Evolutionary conservation across 2,113 vertebrate genomes (phyloP), one percentile per base, ranked within the genome.

Genomic region (Ptilorrhoa leucosticta): DNA sequence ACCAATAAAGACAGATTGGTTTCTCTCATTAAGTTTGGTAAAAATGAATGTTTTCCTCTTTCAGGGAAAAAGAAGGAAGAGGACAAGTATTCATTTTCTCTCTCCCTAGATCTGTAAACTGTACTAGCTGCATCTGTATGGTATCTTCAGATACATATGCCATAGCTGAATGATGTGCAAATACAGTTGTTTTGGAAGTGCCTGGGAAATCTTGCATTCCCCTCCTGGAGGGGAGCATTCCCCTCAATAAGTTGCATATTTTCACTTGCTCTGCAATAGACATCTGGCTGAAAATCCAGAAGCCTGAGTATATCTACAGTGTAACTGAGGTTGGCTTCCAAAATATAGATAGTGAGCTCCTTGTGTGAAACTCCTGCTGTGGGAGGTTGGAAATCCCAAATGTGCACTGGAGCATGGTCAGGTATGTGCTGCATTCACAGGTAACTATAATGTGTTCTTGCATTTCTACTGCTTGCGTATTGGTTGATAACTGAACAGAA

Each of bases 1-100:
- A 91, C 45, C 24, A 61, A 88, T 92, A 92, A 6, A 90, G 66
- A 47, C 47, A 68, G 90, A 88, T 87, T 92, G 70, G 17, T 92
- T 94, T 96, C 71, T 90, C 70, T 80, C 53, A 70, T 90, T 79
- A 80, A 28, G 35, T 78, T 81, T 90, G 68, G 58, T 72, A 65
- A 88, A 66, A 88, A 92, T 47, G 72, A 92, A 50, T 61, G 13
- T 61, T 79, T 94, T 91, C 61, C 37, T 66, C 27, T 64, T 58
- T 56, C 53, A 61, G 33, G 31, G 8, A 45, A 71, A 86, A 83
- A 83, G 35, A 80, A 69, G 7, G 61, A 87, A 88, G 10, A 13
- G 18, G 3, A 50, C 17, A 72, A 85, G 7, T 35, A 66, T 45
- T 45, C 1, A 14, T 54, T 70, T 94, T 75, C 45, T 91, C 30